Percentiles rank a stretch among this genome's conserved stretches.
Evolutionary conservation across 2,113 vertebrate genomes (phyloP).

Genomic region (Sebastes fasciatus): DNA sequence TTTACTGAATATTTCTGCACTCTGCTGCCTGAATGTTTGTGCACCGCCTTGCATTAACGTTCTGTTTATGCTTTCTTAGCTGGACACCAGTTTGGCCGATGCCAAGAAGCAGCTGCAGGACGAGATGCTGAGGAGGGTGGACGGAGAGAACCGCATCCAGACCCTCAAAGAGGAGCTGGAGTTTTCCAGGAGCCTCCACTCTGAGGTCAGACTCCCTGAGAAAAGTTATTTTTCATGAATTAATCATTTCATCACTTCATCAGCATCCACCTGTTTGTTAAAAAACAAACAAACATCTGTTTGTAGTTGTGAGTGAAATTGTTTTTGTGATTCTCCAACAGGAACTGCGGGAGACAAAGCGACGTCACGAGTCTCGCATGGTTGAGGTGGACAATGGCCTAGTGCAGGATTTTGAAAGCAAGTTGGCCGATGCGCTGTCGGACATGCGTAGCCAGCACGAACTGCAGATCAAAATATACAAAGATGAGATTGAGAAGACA

Average conservation of each 20-base stretch:
- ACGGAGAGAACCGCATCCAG: slow-evolving; percentile 93
- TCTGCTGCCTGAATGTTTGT: neutral
- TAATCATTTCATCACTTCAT: neutral
- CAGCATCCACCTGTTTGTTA: neutral
- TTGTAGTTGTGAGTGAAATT: neutral
- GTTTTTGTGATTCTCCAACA: slow-evolving; percentile 50
- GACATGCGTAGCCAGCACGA: slow-evolving; percentile 90
- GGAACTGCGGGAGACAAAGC: slow-evolving; percentile 90
- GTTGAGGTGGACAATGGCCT: slow-evolving; percentile 91
- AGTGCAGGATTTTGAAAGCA: slow-evolving; percentile 91
- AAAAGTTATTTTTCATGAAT: neutral
- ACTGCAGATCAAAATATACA: slow-evolving; percentile 90
- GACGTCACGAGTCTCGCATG: slow-evolving; percentile 90
- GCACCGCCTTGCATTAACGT: neutral
- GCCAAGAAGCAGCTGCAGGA: slow-evolving; percentile 94
- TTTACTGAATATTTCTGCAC: neutral
- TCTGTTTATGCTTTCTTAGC: slow-evolving; percentile 66
- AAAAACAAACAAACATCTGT: neutral
- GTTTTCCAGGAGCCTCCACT: slow-evolving; percentile 92
- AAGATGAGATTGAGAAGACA: slow-evolving; percentile 93
- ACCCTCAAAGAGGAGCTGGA: slow-evolving; percentile 94
- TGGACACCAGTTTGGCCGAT: slow-evolving; percentile 86
- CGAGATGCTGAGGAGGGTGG: slow-evolving; percentile 93
- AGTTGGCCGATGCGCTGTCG: slow-evolving; percentile 87
- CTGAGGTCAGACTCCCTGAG: slow-evolving; percentile 83